A percentile compares a stretch with the other conserved stretches of the same genome.
These are phyloP conservation scores for Acestrorhynchus altus DNA, from an alignment of 2,797 vertebrate species.

Conservation along the genomic window DNA sequence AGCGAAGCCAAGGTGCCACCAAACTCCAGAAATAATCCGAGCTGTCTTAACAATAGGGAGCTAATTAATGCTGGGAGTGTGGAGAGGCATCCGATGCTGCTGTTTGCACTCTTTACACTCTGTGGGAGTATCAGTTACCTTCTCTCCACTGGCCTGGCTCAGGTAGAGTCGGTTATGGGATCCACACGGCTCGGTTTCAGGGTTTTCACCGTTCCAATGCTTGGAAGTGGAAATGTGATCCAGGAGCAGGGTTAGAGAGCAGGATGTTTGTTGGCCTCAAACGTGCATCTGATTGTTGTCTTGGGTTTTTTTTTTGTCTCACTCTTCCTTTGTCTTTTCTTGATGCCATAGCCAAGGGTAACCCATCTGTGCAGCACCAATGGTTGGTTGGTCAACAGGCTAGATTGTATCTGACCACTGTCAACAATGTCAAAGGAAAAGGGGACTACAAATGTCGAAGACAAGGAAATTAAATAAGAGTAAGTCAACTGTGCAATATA, in stretches of 20 bases:
- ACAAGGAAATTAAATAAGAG: not conserved
- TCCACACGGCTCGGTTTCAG: conserved; percentile 79
- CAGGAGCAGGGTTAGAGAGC: conserved; percentile 67
- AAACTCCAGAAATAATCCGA: conserved; percentile 68
- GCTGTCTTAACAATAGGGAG: conserved; percentile 68
- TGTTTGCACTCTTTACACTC: conserved; percentile 52
- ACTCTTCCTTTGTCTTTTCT: conserved; percentile 41
- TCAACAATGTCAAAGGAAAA: not conserved
- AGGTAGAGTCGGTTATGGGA: conserved; percentile 74
- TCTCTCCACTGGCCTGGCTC: conserved; percentile 65
- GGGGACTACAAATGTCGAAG: not conserved
- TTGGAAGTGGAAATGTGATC: conserved; percentile 77
- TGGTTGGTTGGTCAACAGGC: not conserved
- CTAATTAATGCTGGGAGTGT: conserved; percentile 73
- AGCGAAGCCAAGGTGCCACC: conserved; percentile 51
- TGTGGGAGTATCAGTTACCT: conserved; percentile 77
- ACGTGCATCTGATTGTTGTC: conserved; percentile 68
- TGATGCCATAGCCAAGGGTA: conserved; percentile 27
- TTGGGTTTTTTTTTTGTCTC: conserved; percentile 33
- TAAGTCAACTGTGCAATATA: not conserved
- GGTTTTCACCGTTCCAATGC: conserved; percentile 79
- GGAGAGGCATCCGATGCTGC: conserved; percentile 60
- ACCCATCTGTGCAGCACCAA: conserved; percentile 10
- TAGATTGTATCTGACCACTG: not conserved
- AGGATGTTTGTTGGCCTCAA: conserved; percentile 73